phyloP scores from a whole-genome alignment of 2,113 vertebrate species.

The Notarius lentiginosus region DNA sequence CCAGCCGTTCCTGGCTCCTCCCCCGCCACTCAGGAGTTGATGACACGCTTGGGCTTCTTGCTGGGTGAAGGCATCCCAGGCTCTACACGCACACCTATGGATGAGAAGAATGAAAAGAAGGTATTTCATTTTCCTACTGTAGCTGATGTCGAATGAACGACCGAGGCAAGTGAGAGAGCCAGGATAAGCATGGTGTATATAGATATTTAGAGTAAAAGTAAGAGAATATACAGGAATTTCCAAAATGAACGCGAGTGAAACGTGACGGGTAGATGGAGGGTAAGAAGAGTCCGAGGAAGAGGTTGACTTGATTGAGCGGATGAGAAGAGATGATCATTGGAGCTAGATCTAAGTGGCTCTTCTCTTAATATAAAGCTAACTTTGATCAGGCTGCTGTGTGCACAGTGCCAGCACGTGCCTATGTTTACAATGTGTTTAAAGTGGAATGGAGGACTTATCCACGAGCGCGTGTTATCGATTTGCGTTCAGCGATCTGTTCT shows the following conservation, averaged over 20 bases:
- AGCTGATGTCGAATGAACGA: constrained; percentile 59
- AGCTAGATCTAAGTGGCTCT: constrained; percentile 51
- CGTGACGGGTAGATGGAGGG: neutral
- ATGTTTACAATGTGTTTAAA: neutral
- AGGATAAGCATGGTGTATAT: constrained; percentile 5
- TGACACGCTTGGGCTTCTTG: constrained; percentile 97
- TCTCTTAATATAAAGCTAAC: constrained; percentile 59
- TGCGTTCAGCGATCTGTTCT: neutral
- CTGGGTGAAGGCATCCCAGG: constrained; percentile 97
- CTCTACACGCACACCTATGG: constrained; percentile 87
- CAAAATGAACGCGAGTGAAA: neutral
- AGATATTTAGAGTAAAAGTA: neutral
- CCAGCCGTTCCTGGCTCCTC: constrained; percentile 78
- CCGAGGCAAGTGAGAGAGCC: constrained; percentile 52
- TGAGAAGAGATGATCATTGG: constrained; percentile 14
- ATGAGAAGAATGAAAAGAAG: constrained; percentile 93
- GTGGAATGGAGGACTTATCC: neutral
- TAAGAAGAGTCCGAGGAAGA: neutral
- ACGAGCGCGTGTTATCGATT: neutral
- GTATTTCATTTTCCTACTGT: constrained; percentile 73
- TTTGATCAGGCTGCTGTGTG: constrained; percentile 48
- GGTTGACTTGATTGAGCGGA: neutral
- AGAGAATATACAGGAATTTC: neutral
- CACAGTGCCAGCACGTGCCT: neutral
- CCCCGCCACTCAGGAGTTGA: constrained; percentile 95